phyloP scores from a whole-genome alignment of 1,140 invertebrate genomes.

The Zaprionus taronus region DNA sequence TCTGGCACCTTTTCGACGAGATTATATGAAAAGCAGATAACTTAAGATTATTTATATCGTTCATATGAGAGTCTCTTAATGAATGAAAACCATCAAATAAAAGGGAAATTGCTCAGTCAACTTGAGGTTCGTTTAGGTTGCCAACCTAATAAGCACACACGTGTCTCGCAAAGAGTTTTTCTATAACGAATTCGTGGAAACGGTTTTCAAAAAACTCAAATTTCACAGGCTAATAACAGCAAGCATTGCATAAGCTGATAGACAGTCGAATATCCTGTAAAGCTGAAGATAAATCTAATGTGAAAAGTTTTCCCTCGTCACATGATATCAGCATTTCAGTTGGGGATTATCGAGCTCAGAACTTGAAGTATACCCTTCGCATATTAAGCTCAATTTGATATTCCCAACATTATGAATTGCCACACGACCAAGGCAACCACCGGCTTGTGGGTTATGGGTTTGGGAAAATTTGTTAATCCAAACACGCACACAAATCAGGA shows the following conservation, averaged over 20 bases:
- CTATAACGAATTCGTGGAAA: neutral
- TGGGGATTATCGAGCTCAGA: neutral
- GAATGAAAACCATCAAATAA: neutral
- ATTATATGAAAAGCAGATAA: neutral
- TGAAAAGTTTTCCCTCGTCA: neutral
- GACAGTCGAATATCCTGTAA: neutral
- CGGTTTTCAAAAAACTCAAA: neutral
- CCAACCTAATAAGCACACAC: neutral
- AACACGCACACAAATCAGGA: conserved; percentile 34
- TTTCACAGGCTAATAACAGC: neutral
- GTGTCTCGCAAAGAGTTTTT: neutral
- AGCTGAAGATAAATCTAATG: too few relatives aligned
- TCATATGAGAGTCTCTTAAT: neutral
- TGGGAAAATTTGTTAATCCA: conserved; percentile 34
- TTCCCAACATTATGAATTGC: neutral
- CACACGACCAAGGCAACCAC: conserved; percentile 1
- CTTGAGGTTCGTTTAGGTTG: neutral
- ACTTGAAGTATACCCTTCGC: neutral
- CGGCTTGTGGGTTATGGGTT: conserved; percentile 3
- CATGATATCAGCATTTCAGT: neutral
- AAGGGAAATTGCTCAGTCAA: neutral
- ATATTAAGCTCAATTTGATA: neutral
- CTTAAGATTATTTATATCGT: neutral
- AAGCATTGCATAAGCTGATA: neutral
- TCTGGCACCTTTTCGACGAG: neutral